These are phyloP conservation scores for Cephus pulcher DNA, from an alignment of 2,888 invertebrate species.

Conservation along the genomic window DNA sequence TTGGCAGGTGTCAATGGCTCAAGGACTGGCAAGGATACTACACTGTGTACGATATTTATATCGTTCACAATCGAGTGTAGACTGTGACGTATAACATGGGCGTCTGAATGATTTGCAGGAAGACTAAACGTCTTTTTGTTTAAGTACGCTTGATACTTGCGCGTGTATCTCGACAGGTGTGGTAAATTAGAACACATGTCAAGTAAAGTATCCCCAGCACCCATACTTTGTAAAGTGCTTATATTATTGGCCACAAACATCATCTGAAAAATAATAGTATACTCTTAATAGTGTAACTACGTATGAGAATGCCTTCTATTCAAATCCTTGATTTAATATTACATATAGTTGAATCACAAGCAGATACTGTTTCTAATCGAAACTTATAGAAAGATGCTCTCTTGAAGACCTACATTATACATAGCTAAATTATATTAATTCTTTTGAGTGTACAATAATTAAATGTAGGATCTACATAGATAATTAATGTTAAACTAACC, in stretches of 20 bases:
- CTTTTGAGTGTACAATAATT: constrained; percentile 10
- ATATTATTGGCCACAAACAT: constrained; percentile 84
- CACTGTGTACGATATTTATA: constrained; percentile 84
- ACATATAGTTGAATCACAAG: background rate
- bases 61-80: constrained; percentile 86
- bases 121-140: constrained; percentile 76
- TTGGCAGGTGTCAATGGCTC: constrained; percentile 90
- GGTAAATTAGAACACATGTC: constrained; percentile 86
- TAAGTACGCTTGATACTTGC: constrained; percentile 73
- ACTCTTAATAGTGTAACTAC: background rate
- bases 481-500: constrained; percentile 50
- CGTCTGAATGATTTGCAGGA: constrained; percentile 79
- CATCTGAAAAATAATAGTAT: constrained; percentile 69
- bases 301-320: background rate
- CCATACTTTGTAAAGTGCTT: constrained; percentile 81
- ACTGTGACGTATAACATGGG: constrained; percentile 79
- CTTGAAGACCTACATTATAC: background rate
- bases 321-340: background rate
- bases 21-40: constrained; percentile 85
- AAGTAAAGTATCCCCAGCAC: constrained; percentile 84
- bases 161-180: constrained; percentile 73
- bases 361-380: background rate
- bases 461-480: constrained; percentile 10
- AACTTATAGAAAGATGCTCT: background rate
- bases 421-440: background rate